These are phyloP conservation scores for Diarsia dahlii DNA, from an alignment of 2,888 invertebrate genomes.

Conservation along the genomic window DNA sequence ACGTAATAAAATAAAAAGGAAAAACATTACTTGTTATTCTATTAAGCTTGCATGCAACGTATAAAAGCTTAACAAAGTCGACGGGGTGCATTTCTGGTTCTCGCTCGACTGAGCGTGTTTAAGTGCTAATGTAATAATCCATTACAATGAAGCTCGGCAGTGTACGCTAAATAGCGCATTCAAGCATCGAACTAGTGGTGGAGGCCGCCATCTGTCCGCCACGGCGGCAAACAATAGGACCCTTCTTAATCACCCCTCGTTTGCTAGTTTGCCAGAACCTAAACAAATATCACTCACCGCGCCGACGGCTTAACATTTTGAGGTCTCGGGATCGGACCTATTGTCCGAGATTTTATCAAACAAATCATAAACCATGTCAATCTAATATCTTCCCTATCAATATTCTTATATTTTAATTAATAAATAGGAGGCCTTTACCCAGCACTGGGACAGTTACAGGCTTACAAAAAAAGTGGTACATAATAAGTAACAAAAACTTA, in stretches of 20 bases:
- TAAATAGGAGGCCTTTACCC: not conserved
- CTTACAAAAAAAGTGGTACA: not conserved
- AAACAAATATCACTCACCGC: constrained; percentile 85
- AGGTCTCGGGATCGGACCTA: constrained; percentile 70
- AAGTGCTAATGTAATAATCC: constrained; percentile 91
- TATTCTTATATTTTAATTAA: not conserved
- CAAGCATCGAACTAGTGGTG: constrained; percentile 82
- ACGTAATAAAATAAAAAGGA: constrained; percentile 72
- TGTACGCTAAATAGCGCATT: constrained; percentile 90
- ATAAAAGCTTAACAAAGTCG: constrained; percentile 82
- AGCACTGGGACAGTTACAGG: no score
- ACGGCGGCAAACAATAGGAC: constrained; percentile 85
- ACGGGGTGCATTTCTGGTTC: constrained; percentile 84
- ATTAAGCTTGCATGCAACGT: constrained; percentile 78
- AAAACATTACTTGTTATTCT: constrained; percentile 82
- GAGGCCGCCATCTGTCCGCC: constrained; percentile 88
- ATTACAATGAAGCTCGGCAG: constrained; percentile 89
- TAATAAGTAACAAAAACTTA: constrained; percentile 14
- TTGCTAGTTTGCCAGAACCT: constrained; percentile 85
- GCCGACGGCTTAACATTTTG: constrained; percentile 74
- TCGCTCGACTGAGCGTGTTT: constrained; percentile 88
- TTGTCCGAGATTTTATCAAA: constrained; percentile 72
- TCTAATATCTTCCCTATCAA: constrained; percentile 35
- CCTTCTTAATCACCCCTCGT: constrained; percentile 86
- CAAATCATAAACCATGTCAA: constrained; percentile 53